phyloP scores from a whole-genome alignment of 2,797 vertebrate genomes.

The Lacerta viridis region DNA sequence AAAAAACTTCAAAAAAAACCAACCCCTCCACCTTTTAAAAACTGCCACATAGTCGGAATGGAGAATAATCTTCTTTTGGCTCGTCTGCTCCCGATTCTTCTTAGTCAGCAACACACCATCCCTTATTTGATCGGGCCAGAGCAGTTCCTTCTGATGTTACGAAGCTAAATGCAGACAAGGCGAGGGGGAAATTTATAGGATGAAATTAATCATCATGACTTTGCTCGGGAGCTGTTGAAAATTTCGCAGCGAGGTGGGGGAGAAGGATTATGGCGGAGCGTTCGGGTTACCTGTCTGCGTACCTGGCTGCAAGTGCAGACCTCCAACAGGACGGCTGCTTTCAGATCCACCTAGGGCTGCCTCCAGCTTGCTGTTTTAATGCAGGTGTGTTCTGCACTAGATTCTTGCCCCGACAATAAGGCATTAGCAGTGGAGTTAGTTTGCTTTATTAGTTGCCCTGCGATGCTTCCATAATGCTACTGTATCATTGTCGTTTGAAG shows the following conservation, averaged over 20 bases:
- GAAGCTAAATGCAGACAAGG: background rate
- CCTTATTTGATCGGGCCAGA: conserved; percentile 44
- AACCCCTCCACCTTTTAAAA: conserved; percentile 58
- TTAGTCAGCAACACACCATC: conserved; percentile 52
- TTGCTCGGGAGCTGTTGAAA: background rate
- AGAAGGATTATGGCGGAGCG: background rate
- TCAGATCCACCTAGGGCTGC: background rate
- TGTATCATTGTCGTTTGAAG: too few species aligned
- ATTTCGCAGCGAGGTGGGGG: conserved; percentile 4
- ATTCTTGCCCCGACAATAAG: too few species aligned
- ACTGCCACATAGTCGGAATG: conserved; percentile 51
- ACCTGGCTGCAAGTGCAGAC: background rate
- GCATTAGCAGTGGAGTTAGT: too few species aligned
- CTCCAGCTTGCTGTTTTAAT: too few species aligned
- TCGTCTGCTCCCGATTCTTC: conserved; percentile 43
- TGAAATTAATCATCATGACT: background rate
- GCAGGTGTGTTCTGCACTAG: too few species aligned
- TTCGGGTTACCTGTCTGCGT: background rate
- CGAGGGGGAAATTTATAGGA: background rate
- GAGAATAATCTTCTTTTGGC: conserved; percentile 53
- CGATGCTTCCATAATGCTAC: too few species aligned
- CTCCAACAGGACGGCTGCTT: background rate
- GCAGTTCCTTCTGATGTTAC: conserved; percentile 40
- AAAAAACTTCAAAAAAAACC: background rate
- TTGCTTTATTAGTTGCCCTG: too few species aligned